A percentile compares a stretch with the other conserved stretches of the same genome.
These are phyloP conservation scores for Xenus cinereus DNA, from an alignment of 2,113 vertebrate genomes.

Conservation along the genomic window DNA sequence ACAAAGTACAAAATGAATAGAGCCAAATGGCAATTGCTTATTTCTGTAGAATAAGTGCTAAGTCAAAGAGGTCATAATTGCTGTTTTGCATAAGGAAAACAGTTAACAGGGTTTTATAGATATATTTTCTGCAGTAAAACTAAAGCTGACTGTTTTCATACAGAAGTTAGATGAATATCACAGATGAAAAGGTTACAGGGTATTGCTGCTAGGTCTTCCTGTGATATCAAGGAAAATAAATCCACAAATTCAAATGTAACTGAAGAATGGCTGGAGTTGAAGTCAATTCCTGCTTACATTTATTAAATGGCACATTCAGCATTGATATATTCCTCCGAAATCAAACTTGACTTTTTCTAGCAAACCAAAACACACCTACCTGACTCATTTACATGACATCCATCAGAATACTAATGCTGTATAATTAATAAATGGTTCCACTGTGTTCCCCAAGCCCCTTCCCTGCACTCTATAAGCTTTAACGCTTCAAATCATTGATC, in stretches of 20 bases:
- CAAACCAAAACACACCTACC: not conserved
- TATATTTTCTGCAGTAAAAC: constrained; percentile 34
- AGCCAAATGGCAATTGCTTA: constrained; percentile 64
- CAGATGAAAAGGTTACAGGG: constrained; percentile 15
- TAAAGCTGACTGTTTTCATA: constrained; percentile 49
- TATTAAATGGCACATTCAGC: not conserved
- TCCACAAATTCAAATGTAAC: not conserved
- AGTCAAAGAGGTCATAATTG: constrained; percentile 72
- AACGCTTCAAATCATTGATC: not conserved
- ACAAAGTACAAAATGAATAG: constrained; percentile 66
- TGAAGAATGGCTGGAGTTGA: not conserved
- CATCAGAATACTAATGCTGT: not conserved
- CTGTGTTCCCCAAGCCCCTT: not conserved
- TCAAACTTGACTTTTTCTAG: not conserved
- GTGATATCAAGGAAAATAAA: not conserved
- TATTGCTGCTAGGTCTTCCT: not conserved
- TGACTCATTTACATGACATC: not conserved
- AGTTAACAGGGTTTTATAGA: constrained; percentile 54
- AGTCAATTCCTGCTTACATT: not conserved
- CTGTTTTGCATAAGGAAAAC: constrained; percentile 65
- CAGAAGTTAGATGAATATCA: constrained; percentile 30
- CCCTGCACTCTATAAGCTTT: not conserved
- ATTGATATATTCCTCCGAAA: not conserved
- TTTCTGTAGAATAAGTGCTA: constrained; percentile 66
- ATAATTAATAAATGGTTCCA: constrained; percentile 3